These are phyloP conservation scores for Metacarcinus magister DNA, from an alignment of 2,888 invertebrate species.

Conservation along the genomic window DNA sequence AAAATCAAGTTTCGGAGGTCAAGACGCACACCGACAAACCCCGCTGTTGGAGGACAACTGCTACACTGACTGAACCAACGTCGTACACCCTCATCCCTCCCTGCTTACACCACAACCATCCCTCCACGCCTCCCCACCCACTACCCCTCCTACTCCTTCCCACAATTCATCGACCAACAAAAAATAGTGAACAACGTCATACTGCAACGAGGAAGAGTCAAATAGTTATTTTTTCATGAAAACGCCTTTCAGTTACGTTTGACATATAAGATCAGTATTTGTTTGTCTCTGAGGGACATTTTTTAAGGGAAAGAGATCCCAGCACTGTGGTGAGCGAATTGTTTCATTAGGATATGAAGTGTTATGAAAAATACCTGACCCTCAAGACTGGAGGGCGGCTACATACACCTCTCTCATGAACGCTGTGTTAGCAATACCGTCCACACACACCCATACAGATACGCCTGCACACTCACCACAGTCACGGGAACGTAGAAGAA, in stretches of 20 bases:
- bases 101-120: background rate
- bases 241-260: background rate
- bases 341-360: background rate
- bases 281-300: background rate
- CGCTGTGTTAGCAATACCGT: background rate
- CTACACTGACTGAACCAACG: constrained; percentile 28
- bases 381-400: background rate
- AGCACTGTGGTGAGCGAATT: background rate
- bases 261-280: background rate
- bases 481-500: background rate
- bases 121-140: constrained; percentile 44
- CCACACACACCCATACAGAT: background rate
- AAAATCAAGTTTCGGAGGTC: constrained; percentile 44
- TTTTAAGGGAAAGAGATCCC: background rate
- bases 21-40: background rate
- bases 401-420: constrained; percentile 9
- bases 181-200: background rate
- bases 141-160: constrained; percentile 13
- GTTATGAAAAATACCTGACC: constrained; percentile 47
- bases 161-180: background rate
- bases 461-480: background rate
- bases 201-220: background rate
- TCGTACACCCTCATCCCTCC: background rate
- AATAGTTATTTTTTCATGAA: background rate
- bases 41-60: background rate